phyloP scores from a whole-genome alignment of 2,888 invertebrate species.

The Pediacus dermestoides region DNA sequence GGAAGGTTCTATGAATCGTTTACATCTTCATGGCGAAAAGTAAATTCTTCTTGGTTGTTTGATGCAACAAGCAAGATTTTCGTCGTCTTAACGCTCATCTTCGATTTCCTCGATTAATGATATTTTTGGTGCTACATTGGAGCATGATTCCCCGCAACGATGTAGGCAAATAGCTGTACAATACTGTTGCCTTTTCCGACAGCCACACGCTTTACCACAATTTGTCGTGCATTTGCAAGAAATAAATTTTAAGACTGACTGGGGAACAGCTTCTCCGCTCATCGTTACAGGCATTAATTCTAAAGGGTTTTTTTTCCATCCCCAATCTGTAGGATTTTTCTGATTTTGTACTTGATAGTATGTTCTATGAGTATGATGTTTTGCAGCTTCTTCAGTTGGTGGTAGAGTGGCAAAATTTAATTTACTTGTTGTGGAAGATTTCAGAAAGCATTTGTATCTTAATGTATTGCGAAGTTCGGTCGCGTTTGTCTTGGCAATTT shows the following conservation, averaged over 20 bases:
- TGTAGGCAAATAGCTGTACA: conserved; percentile 4
- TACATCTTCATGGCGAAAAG: too few relatives aligned
- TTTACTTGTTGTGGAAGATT: not conserved
- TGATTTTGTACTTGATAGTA: conserved; percentile 4
- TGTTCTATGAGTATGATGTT: conserved; percentile 3
- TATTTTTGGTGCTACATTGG: too few relatives aligned
- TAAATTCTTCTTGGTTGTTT: too few relatives aligned
- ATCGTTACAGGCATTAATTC: conserved; percentile 5
- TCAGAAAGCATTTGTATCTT: conserved; percentile 1
- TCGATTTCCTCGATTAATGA: too few relatives aligned
- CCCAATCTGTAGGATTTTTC: conserved; percentile 1
- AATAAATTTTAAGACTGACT: conserved; percentile 2
- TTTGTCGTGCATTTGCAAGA: conserved; percentile 6
- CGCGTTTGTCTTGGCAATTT: too few relatives aligned
- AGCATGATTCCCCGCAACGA: too few relatives aligned
- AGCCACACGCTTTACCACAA: conserved; percentile 1
- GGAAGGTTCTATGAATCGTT: too few relatives aligned
- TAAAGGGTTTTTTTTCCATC: conserved; percentile 1
- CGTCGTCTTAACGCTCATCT: too few relatives aligned
- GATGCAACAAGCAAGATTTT: too few relatives aligned
- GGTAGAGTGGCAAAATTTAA: not conserved
- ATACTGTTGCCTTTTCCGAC: not conserved
- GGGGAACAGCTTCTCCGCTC: not conserved
- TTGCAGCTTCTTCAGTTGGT: conserved; percentile 7
- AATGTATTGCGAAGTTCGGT: too few relatives aligned